Conservation (phyloP, 2,888 invertebrate genomes). For the Lysandra coridon region DNA sequence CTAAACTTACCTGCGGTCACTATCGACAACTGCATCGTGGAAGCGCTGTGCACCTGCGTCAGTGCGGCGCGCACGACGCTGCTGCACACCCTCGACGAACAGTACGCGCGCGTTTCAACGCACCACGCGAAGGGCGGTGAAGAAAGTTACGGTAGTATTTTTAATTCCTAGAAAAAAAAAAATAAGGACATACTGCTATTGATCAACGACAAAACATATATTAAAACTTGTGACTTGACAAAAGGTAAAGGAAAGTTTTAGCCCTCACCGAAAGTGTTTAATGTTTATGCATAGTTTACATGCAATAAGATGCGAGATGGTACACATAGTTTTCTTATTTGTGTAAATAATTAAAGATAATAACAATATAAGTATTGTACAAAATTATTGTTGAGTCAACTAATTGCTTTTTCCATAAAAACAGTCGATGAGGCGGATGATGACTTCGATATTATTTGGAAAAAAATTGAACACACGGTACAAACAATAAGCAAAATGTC, state of each 20-base stretch:
- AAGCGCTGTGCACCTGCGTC: constrained; percentile 60
- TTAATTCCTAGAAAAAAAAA: not conserved
- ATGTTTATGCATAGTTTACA: not conserved
- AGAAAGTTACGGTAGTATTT: constrained; percentile 49
- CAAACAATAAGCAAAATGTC: constrained; percentile 55
- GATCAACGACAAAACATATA: not conserved
- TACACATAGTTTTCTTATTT: no score
- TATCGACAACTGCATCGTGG: constrained; percentile 74
- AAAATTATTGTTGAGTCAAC: not conserved
- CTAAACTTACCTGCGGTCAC: constrained; percentile 70
- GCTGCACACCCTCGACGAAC: constrained; percentile 55
- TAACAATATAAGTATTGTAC: no score
- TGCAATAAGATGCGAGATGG: not conserved
- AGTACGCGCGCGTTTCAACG: constrained; percentile 51
- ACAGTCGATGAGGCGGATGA: constrained; percentile 52
- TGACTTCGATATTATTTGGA: constrained; percentile 57
- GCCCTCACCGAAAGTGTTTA: no score
- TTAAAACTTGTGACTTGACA: no score
- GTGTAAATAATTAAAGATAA: no score
- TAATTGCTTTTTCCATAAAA: constrained; percentile 44
- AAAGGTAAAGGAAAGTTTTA: no score
- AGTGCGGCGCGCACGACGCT: constrained; percentile 54
- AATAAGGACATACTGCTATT: not conserved
- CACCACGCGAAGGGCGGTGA: constrained; percentile 44
- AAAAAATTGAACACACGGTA: constrained; percentile 59